Conservation (phyloP, 2,888 invertebrate genomes). For the Embidobia sp. region DNA sequence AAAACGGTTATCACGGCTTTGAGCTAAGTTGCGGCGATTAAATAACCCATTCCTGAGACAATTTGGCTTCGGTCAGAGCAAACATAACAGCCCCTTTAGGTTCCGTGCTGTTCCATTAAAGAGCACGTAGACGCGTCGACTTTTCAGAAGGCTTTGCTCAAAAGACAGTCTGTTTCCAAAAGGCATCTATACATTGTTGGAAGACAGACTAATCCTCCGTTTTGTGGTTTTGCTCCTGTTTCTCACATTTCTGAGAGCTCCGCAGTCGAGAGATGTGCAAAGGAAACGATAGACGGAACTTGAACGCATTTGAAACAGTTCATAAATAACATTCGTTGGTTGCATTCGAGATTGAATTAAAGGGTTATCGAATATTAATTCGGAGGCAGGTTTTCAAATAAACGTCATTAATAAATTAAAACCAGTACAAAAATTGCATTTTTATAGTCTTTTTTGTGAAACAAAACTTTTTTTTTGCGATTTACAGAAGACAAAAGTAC, state of each 20-base stretch:
- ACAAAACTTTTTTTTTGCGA: no score
- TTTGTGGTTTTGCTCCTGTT: slow-evolving; percentile 44
- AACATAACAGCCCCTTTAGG: slow-evolving; percentile 47
- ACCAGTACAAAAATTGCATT: no score
- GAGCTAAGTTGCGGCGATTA: slow-evolving; percentile 37
- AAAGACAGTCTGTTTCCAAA: slow-evolving; percentile 47
- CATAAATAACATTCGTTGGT: slow-evolving; percentile 7
- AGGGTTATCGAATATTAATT: no score
- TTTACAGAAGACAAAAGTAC: no score
- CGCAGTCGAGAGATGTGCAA: slow-evolving; percentile 10
- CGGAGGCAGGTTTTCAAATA: no score
- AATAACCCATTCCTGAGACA: slow-evolving; percentile 52
- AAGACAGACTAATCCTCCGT: slow-evolving; percentile 49
- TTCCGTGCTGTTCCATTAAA: slow-evolving; percentile 39
- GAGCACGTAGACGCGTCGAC: slow-evolving; percentile 42
- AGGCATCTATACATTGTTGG: slow-evolving; percentile 44
- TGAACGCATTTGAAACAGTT: slow-evolving; percentile 14
- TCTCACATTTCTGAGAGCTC: slow-evolving; percentile 44
- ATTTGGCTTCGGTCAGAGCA: slow-evolving; percentile 46
- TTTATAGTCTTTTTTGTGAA: no score
- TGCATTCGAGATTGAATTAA: no score
- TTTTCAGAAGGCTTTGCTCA: slow-evolving; percentile 44
- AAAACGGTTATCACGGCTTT: slow-evolving; percentile 15
- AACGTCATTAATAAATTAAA: no score
- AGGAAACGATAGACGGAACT: background rate